Base-by-base conservation (phyloP, 23 tunicate species). In the Halocynthia aurantium region DNA sequence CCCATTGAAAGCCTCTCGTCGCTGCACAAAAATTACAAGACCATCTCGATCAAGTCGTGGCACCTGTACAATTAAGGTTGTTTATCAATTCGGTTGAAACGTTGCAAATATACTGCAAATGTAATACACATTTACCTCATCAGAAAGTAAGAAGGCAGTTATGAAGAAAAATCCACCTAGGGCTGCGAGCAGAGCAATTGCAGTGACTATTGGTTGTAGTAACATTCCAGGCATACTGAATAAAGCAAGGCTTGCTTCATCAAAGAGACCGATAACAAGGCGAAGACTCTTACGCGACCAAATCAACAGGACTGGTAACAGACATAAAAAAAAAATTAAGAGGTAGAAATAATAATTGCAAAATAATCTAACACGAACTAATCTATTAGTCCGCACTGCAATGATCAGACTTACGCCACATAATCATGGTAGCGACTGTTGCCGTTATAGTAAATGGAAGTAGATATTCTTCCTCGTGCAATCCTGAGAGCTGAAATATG, bases 231-330 rank as follows among this genome's bases (percentile, higher is more conserved):
- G 91, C 85, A 81, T 92, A 52, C 70, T 79, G 69, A 80, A 74
- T 22, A 92, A 51, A 8, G 98, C 91, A 11, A 80, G 52, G 56
- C 88, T 82, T n/a, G 98, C 92, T 86, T 92, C 98, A 53, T 86
- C 86, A 57, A 86, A 86, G 7, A 92, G 83, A 10, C 78, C 79
- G 7, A 92, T 68, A 9, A 81, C 87, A 0, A 92, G 78, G 6
- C 78, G 69, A 12, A 92, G 68, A 55, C 93, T 86, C 55, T 86
- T 92, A 8, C 92, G 69, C 2, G 80, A 55, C 91, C 86, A 78
- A 12, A 75, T 69, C 64, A 88, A 72, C 8, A 88, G 63, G 20
- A 88, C 57, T 62, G 71, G 52, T 7, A 80, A 74, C 11, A 67
- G 2, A 49, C n/a, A n/a, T n/a, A 2, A 19, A n/a, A 11, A n/a